Conservation (phyloP, 2,797 vertebrate genomes). For the Rhinogobio ventralis region DNA sequence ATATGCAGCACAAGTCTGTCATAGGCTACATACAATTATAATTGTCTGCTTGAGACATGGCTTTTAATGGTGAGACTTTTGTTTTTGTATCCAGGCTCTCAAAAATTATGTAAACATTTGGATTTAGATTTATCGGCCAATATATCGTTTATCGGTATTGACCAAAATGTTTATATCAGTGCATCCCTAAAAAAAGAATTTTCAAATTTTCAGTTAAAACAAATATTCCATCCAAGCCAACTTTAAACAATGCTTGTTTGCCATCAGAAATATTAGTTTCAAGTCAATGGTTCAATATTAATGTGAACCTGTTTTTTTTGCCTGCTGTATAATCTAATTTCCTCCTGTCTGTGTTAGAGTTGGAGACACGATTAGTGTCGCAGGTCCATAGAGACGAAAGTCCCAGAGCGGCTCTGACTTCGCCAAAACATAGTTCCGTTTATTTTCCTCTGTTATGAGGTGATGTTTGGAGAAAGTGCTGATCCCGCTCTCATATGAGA, state of each 20-base stretch:
- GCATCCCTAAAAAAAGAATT: background rate
- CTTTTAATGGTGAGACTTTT: too few species aligned
- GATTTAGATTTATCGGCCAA: too few species aligned
- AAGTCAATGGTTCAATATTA: background rate
- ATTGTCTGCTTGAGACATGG: too few species aligned
- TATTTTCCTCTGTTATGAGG: background rate
- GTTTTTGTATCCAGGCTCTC: too few species aligned
- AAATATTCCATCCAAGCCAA: background rate
- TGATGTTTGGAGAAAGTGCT: background rate
- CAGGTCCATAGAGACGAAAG: background rate
- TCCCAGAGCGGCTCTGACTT: background rate
- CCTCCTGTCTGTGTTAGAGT: background rate
- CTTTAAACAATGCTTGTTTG: background rate
- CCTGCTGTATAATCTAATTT: background rate
- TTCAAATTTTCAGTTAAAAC: background rate
- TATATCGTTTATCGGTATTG: too few species aligned
- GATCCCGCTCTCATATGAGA: background rate
- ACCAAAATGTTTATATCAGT: too few species aligned
- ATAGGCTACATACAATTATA: too few species aligned
- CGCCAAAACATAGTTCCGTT: background rate
- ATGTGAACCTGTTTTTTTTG: background rate
- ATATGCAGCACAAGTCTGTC: too few species aligned
- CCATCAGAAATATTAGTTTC: background rate
- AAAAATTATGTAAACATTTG: too few species aligned
- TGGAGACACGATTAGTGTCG: background rate